These are phyloP conservation scores for Otocyon megalotis DNA, from an alignment of 2,113 vertebrate species.

Conservation along the genomic window DNA sequence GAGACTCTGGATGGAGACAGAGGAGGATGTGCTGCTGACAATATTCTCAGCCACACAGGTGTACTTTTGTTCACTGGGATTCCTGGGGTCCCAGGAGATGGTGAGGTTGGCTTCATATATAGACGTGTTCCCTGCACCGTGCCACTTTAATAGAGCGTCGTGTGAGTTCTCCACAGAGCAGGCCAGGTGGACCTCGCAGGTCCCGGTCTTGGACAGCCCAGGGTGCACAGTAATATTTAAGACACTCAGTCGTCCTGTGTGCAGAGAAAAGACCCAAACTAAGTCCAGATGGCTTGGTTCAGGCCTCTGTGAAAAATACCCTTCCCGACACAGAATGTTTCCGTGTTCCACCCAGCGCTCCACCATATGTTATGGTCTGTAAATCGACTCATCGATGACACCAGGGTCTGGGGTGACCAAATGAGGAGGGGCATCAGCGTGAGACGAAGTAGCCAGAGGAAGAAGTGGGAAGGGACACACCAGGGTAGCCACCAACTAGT, in stretches of 20 bases:
- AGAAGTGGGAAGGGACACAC: neutral
- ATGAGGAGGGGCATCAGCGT: neutral
- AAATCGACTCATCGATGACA: neutral
- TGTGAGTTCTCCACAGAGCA: constrained; percentile 56
- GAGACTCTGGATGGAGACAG: constrained; percentile 41
- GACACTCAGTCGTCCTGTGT: constrained; percentile 52
- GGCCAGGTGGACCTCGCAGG: constrained; percentile 62
- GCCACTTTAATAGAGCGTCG: constrained; percentile 54
- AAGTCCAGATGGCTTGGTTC: neutral
- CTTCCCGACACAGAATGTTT: neutral
- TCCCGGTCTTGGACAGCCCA: neutral
- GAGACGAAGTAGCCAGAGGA: neutral
- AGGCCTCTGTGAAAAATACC: neutral
- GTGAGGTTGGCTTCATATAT: constrained; percentile 48
- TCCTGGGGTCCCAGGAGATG: constrained; percentile 52
- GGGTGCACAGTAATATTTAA: neutral
- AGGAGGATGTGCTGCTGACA: constrained; percentile 47
- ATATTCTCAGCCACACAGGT: constrained; percentile 72
- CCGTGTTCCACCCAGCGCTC: neutral
- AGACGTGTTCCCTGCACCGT: neutral
- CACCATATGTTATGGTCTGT: neutral
- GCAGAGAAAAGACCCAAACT: constrained; percentile 23
- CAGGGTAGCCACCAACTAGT: neutral
- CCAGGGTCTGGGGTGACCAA: neutral
- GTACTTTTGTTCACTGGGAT: constrained; percentile 4